phyloP scores from a whole-genome alignment of 2,797 vertebrate species.

The Pogonophryne albipinna region DNA sequence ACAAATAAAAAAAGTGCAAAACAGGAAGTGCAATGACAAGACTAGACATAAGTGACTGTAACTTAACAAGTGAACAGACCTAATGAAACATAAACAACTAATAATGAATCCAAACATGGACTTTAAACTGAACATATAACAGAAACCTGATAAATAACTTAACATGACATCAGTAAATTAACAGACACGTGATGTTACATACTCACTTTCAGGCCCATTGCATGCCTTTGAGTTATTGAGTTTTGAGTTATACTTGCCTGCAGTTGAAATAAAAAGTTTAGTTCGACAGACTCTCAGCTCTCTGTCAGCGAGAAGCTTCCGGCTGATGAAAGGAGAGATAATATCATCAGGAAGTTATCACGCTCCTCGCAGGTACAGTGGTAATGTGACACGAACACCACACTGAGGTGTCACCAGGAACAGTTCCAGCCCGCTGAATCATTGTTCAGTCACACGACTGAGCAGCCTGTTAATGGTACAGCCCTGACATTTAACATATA shows the following conservation, averaged over 20 bases:
- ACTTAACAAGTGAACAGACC: too few relatives aligned
- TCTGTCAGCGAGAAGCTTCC: constrained; percentile 8
- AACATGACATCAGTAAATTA: too few relatives aligned
- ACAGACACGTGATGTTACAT: background rate
- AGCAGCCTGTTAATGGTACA: constrained; percentile 66
- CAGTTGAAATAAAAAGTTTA: constrained; percentile 19
- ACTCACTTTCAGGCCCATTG: background rate
- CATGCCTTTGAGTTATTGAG: background rate
- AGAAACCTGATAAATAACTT: too few relatives aligned
- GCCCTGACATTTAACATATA: constrained; percentile 74
- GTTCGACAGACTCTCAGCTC: constrained; percentile 8
- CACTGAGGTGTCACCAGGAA: constrained; percentile 47
- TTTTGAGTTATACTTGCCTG: background rate
- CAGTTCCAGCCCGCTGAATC: constrained; percentile 65
- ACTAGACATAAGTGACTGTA: too few relatives aligned
- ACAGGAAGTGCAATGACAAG: too few relatives aligned
- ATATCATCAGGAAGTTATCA: constrained; percentile 58
- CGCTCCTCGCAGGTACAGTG: constrained; percentile 60
- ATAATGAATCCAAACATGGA: too few relatives aligned
- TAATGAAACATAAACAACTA: too few relatives aligned
- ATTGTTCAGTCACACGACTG: constrained; percentile 67
- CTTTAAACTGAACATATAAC: too few relatives aligned
- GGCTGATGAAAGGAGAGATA: constrained; percentile 46
- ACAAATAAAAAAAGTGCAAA: too few relatives aligned
- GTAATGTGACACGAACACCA: constrained; percentile 67